Evolutionary conservation across 2,888 invertebrate genomes (phyloP).

Genomic region (Nomada hirtipes): DNA sequence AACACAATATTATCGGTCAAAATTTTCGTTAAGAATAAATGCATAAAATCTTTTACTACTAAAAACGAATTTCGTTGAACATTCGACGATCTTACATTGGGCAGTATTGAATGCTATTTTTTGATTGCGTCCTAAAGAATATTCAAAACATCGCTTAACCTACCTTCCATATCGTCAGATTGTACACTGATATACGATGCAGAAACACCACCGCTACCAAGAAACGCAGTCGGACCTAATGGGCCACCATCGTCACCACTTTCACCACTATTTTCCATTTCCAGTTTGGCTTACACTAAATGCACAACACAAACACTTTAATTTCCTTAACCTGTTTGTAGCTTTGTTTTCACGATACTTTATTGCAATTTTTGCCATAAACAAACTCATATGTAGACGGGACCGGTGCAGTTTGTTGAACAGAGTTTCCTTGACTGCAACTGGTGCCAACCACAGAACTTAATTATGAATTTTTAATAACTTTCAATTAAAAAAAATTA

Average conservation of each 20-base stretch:
- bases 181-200: conserved; percentile 81
- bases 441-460: conserved; percentile 1
- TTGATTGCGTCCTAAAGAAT: conserved; percentile 9
- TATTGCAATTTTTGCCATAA: conserved; percentile 32
- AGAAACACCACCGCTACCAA: conserved; percentile 76
- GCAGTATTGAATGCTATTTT: not conserved
- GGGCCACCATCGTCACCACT: conserved; percentile 83
- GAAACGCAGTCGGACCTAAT: conserved; percentile 77
- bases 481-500: not conserved
- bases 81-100: not conserved
- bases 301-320: conserved; percentile 10
- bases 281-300: conserved; percentile 26
- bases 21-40: not conserved
- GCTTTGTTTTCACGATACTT: conserved; percentile 57
- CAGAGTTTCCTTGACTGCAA: not conserved
- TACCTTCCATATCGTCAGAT: conserved; percentile 83
- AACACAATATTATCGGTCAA: not conserved
- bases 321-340: conserved; percentile 53
- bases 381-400: conserved; percentile 17
- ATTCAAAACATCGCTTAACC: conserved; percentile 43
- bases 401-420: too few relatives aligned
- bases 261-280: conserved; percentile 83
- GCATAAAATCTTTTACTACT: not conserved
- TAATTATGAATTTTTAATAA: not conserved
- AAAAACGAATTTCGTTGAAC: not conserved